Evolutionary conservation across 2,888 invertebrate species (phyloP), one percentile per base, ranked within the genome.

Genomic region (Yponomeuta plumbellus): DNA sequence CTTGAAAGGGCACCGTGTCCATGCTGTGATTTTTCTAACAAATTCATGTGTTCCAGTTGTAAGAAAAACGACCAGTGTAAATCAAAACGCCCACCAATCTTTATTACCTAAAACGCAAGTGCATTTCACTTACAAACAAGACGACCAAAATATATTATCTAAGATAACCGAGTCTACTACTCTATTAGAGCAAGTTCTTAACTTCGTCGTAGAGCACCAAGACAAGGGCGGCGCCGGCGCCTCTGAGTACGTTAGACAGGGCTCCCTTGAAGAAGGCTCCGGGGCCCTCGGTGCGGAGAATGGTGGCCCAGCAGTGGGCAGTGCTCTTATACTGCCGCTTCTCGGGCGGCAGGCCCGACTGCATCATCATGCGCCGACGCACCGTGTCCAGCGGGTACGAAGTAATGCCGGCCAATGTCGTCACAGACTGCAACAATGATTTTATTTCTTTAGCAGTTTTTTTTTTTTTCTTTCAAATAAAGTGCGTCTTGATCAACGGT

Each of bases 281-380:
- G 0, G 89, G 72, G 64, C 98, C 99, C 89, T 99, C 98, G 57
- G 92, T 91, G 77, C 94, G 94, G 75, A 95, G 86, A 78, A 98
- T 97, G 78, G 94, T 94, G 20, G 91, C 79, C 96, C 97, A 97
- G 91, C 98, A 98, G 85, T 99, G 97, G 57, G 96, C 83, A 39
- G 98, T 98, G 88, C 92, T 97, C 92, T 96, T 98, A 93, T 98
- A 98, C 77, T 94, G 88, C 69, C 97, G 93, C 72, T 97, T 96
- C 66, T 92, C 84, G 77, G 93, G 92, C 70, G 94, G 94, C 72
- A 95, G 93, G 58, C 97, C 97, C 68, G 98, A 98, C 91, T 98
- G 98, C 98, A 99, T 99, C 98, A 99, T 99, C 97, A 99, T 97
- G 81, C 98, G 95, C 89, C 99, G 94, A 76, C 98, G 94, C 78